Evolutionary conservation across 2,113 vertebrate species (phyloP).

Genomic region (Oreocharis arfaki): DNA sequence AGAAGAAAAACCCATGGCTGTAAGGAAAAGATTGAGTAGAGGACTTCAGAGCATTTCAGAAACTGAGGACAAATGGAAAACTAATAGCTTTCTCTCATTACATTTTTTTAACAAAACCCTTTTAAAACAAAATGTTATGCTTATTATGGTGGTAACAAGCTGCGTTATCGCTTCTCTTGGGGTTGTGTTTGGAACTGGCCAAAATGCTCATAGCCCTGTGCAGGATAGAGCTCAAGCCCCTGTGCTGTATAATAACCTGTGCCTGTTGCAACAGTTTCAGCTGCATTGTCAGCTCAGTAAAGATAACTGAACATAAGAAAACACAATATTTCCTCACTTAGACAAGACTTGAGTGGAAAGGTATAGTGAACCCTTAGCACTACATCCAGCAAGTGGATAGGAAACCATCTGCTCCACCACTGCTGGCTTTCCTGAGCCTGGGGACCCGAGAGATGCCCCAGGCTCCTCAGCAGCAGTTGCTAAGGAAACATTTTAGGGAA

Average conservation of each 20-base stretch:
- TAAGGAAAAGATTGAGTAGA: background rate
- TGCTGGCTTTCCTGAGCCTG: constrained; percentile 22
- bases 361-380: background rate
- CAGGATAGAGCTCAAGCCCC: background rate
- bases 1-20: background rate
- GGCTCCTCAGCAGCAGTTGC: constrained; percentile 68
- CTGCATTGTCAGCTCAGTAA: background rate
- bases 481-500: constrained; percentile 74
- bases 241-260: background rate
- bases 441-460: constrained; percentile 56
- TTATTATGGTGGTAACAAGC: background rate
- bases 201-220: background rate
- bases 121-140: background rate
- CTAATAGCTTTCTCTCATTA: background rate
- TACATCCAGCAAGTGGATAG: background rate
- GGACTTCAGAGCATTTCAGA: background rate
- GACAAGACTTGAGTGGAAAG: background rate
- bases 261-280: background rate
- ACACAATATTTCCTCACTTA: background rate
- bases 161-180: background rate
- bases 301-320: background rate
- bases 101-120: background rate
- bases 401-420: background rate
- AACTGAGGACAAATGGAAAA: background rate
- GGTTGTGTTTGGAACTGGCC: background rate